phyloP scores from a whole-genome alignment of 2,113 vertebrate genomes.

The Ceyx cyanopectus region DNA sequence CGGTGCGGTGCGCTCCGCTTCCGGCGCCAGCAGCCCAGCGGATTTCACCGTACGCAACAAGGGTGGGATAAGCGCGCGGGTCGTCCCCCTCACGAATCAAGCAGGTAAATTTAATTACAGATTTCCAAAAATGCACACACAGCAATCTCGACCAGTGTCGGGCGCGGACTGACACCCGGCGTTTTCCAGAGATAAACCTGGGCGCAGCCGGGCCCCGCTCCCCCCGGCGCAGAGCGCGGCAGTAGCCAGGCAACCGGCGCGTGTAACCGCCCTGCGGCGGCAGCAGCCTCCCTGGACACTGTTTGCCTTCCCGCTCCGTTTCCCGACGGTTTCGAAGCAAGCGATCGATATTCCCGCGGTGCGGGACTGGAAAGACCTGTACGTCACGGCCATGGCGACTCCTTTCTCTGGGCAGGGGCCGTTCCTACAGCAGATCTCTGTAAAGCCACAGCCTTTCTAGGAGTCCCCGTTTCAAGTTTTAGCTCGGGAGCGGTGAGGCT shows the following conservation, averaged over 20 bases:
- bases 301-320: background rate
- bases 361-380: background rate
- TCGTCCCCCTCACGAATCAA: background rate
- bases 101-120: background rate
- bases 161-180: background rate
- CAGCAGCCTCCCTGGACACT: background rate
- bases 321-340: too few relatives aligned
- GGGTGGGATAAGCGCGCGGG: background rate
- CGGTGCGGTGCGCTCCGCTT: background rate
- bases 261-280: background rate
- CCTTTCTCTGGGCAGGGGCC: fast-evolving
- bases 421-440: background rate
- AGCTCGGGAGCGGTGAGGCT: background rate
- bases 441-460: fast-evolving
- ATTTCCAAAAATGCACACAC: background rate
- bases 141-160: background rate
- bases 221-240: background rate
- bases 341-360: fast-evolving
- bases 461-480: background rate
- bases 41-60: background rate
- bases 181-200: background rate
- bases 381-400: background rate
- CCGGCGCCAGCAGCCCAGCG: background rate
- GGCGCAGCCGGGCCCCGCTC: background rate
- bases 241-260: background rate